phyloP scores from a whole-genome alignment of 2,888 invertebrate genomes.

The Drosophila borborema region DNA sequence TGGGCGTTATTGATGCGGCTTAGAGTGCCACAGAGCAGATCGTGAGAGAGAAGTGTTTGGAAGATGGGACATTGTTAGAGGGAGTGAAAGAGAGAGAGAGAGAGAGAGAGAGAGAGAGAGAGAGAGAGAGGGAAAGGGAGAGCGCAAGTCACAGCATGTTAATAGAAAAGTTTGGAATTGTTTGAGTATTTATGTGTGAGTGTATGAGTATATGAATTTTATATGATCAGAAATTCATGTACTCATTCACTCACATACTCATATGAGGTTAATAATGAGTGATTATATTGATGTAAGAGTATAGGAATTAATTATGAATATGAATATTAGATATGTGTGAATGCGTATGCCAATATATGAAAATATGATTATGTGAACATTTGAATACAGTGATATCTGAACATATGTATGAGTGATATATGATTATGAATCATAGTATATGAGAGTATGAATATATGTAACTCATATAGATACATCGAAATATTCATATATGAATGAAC shows the following conservation, averaged over 20 bases:
- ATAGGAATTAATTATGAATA: neutral
- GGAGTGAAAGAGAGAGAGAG: neutral
- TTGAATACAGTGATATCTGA: neutral
- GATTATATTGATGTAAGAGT: too few species aligned
- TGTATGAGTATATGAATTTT: neutral
- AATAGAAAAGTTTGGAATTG: neutral
- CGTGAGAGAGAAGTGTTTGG: slow-evolving; percentile 30
- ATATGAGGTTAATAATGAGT: too few species aligned
- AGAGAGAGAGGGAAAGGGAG: neutral
- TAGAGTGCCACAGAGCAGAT: slow-evolving; percentile 33
- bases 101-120: neutral
- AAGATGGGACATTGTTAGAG: neutral
- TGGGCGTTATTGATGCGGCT: slow-evolving; percentile 76
- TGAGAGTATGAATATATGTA: neutral
- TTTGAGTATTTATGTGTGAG: neutral
- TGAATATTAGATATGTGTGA: too few species aligned
- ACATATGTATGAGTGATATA: neutral
- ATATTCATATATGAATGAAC: neutral
- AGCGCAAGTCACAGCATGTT: too few species aligned
- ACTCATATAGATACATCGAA: too few species aligned
- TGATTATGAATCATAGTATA: neutral
- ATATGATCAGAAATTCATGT: too few species aligned
- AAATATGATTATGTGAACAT: neutral
- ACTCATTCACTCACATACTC: too few species aligned
- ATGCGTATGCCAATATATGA: neutral